Conservation (phyloP, 2,888 invertebrate species). For the Aporophyla lueneburgensis region DNA sequence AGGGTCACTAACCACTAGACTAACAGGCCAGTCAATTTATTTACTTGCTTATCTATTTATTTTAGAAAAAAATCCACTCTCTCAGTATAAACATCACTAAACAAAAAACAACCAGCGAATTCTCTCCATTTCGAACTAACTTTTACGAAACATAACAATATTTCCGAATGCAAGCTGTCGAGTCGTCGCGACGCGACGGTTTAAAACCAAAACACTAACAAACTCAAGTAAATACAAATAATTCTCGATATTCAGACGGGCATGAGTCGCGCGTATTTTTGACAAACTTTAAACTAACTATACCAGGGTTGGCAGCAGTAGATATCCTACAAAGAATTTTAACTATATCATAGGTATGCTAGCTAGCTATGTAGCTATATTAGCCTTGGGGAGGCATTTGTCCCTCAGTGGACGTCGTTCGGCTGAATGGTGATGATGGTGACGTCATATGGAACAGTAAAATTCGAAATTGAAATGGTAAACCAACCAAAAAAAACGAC, state of each 20-base stretch:
- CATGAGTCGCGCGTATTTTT: conserved; percentile 58
- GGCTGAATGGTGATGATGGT: no score
- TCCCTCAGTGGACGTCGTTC: no score
- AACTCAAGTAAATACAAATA: conserved; percentile 62
- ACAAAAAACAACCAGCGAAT: background rate
- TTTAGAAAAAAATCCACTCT: background rate
- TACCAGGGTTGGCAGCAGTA: conserved; percentile 33
- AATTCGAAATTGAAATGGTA: no score
- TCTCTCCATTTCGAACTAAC: conserved; percentile 17
- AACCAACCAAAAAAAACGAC: no score
- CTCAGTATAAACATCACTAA: background rate
- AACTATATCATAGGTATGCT: background rate
- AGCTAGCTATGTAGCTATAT: no score
- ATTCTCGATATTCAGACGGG: conserved; percentile 64
- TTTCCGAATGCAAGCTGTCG: conserved; percentile 41
- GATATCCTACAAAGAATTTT: background rate
- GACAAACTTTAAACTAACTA: conserved; percentile 54
- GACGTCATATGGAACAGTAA: no score
- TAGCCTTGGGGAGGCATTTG: no score
- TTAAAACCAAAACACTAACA: conserved; percentile 56
- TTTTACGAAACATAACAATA: conserved; percentile 39
- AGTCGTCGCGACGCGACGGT: conserved; percentile 23
- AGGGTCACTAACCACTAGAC: no score
- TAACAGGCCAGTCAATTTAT: background rate
- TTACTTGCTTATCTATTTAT: background rate